Evolutionary conservation across 2,797 vertebrate genomes (phyloP).

Genomic region (Pseudochirops cupreus): DNA sequence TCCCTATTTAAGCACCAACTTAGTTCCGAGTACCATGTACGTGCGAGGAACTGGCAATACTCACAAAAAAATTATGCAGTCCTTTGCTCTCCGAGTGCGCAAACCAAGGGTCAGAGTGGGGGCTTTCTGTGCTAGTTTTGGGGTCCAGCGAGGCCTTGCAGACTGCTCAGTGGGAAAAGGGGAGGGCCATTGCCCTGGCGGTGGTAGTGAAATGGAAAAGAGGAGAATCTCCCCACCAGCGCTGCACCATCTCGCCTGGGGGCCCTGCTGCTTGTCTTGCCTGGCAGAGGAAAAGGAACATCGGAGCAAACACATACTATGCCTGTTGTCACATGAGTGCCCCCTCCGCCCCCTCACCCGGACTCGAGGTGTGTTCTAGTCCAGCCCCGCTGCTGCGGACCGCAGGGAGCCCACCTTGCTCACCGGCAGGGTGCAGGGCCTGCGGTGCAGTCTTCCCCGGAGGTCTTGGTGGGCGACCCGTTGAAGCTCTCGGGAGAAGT

Average conservation of each 20-base stretch:
- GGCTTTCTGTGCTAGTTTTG: neutral
- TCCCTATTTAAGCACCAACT: neutral
- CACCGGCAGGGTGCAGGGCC: neutral
- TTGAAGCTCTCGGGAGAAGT: conserved; percentile 82
- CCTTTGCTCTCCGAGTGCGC: neutral
- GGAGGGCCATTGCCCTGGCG: neutral
- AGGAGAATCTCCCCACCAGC: neutral
- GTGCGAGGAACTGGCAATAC: neutral
- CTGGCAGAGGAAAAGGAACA: neutral
- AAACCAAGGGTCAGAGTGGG: neutral
- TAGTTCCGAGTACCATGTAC: too few species aligned
- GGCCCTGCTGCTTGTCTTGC: neutral
- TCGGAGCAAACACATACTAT: neutral
- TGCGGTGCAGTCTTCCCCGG: conserved; percentile 78
- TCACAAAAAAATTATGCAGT: neutral
- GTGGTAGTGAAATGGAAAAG: neutral
- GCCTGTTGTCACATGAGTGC: neutral
- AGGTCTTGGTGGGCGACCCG: conserved; percentile 81
- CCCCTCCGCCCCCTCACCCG: neutral
- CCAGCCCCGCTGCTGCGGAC: neutral
- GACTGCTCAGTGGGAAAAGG: neutral
- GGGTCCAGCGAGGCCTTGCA: neutral
- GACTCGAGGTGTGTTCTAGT: neutral
- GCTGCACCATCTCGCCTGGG: neutral
- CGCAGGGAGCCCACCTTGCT: conserved; percentile 35